Percentiles rank a stretch among this genome's conserved stretches.
Evolutionary conservation across 2,888 invertebrate species (phyloP).

Genomic region (Andrena dorsata): DNA sequence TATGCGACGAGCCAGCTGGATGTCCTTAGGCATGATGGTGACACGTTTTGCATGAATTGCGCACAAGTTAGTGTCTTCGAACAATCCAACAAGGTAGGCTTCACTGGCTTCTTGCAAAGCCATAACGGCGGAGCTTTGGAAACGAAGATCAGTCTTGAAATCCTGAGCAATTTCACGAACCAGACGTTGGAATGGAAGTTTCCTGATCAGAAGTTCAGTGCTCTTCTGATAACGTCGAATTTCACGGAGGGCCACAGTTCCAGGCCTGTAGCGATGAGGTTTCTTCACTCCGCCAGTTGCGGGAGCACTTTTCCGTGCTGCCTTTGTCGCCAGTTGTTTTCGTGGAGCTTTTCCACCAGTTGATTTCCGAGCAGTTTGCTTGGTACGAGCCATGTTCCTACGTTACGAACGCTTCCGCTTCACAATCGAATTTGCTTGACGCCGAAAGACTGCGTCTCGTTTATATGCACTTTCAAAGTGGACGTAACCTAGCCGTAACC

Average conservation of each 20-base stretch:
- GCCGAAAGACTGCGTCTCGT: no score
- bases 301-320: slow-evolving; percentile 97
- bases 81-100: slow-evolving; percentile 89
- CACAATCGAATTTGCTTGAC: no score
- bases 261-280: slow-evolving; percentile 90
- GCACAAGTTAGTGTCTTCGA: slow-evolving; percentile 92
- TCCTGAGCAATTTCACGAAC: slow-evolving; percentile 92
- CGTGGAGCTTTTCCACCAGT: slow-evolving; percentile 98
- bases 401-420: neutral
- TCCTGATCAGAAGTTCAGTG: slow-evolving; percentile 90
- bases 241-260: slow-evolving; percentile 90
- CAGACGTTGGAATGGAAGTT: slow-evolving; percentile 90
- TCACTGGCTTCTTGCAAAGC: slow-evolving; percentile 89
- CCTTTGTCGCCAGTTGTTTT: slow-evolving; percentile 96
- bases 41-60: slow-evolving; percentile 91
- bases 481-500: no score
- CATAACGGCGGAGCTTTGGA: slow-evolving; percentile 90
- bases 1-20: slow-evolving; percentile 86
- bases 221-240: slow-evolving; percentile 91
- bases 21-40: slow-evolving; percentile 89
- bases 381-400: slow-evolving; percentile 95
- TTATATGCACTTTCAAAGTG: no score
- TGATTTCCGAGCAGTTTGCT: slow-evolving; percentile 98
- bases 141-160: slow-evolving; percentile 90
- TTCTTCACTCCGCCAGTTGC: slow-evolving; percentile 98